Evolutionary conservation across 2,888 invertebrate species (phyloP).

Genomic region (Cephalotes varians): DNA sequence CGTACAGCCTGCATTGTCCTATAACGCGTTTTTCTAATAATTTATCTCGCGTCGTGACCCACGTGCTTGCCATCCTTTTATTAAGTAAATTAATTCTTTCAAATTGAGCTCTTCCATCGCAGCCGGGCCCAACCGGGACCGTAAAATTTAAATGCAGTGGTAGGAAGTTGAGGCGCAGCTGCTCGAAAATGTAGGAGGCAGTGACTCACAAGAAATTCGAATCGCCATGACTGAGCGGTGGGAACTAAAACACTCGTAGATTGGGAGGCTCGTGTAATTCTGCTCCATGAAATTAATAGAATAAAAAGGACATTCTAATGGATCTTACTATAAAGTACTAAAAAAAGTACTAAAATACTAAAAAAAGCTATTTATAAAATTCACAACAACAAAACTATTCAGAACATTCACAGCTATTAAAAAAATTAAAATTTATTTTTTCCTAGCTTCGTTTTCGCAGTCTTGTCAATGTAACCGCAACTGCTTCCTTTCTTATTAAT

Average conservation of each 20-base stretch:
- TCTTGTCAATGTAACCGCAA: background rate
- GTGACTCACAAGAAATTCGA: slow-evolving; percentile 67
- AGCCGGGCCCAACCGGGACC: background rate
- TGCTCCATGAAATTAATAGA: background rate
- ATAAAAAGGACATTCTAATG: background rate
- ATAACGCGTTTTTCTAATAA: slow-evolving; percentile 31
- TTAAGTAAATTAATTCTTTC: slow-evolving; percentile 51
- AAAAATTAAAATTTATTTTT: background rate
- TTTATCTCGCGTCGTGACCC: slow-evolving; percentile 23
- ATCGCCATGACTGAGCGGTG: slow-evolving; percentile 58
- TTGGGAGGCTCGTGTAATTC: slow-evolving; percentile 46
- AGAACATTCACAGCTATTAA: background rate
- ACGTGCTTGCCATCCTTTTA: slow-evolving; percentile 37
- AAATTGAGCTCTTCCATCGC: slow-evolving; percentile 32
- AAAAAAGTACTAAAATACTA: too few species aligned
- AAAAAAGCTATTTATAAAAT: background rate
- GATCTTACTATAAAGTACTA: background rate
- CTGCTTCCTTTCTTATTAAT: background rate
- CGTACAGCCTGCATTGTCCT: background rate
- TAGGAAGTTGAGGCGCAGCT: slow-evolving; percentile 55
- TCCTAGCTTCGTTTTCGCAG: background rate
- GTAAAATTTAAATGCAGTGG: slow-evolving; percentile 66
- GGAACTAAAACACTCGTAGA: slow-evolving; percentile 57
- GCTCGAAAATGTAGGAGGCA: slow-evolving; percentile 63
- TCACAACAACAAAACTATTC: background rate